A percentile compares a stretch with the other conserved stretches of the same genome.
These are phyloP conservation scores for Callionymus lyra DNA, from an alignment of 2,113 vertebrate genomes.

Conservation along the genomic window DNA sequence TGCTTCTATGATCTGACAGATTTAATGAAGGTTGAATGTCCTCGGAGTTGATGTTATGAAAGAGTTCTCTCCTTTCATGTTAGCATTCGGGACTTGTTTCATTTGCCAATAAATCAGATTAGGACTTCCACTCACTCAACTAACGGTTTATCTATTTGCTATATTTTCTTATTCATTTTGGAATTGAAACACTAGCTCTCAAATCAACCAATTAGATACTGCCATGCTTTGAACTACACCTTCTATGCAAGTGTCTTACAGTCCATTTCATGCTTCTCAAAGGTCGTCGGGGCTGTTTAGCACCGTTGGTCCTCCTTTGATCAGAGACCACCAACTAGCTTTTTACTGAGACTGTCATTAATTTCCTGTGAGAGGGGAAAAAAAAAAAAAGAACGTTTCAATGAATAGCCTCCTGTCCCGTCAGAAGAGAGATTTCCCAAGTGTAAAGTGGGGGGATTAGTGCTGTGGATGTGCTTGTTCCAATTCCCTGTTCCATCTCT, in stretches of 20 bases:
- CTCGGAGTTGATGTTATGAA: too few relatives aligned
- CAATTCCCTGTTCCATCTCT: slow-evolving; percentile 36
- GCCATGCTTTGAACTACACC: slow-evolving; percentile 44
- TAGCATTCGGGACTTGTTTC: too few relatives aligned
- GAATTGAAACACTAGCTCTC: slow-evolving; percentile 10
- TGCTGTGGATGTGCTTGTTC: slow-evolving; percentile 20
- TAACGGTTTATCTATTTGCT: too few relatives aligned
- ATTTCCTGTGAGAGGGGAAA: slow-evolving; percentile 16
- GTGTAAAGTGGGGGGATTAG: slow-evolving; percentile 47
- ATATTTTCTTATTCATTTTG: too few relatives aligned
- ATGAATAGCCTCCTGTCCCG: slow-evolving; percentile 29
- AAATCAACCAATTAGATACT: slow-evolving; percentile 53
- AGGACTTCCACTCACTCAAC: too few relatives aligned
- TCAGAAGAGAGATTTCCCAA: slow-evolving; percentile 33
- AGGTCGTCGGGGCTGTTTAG: slow-evolving; percentile 39
- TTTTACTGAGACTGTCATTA: slow-evolving; percentile 21
- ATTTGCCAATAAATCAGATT: too few relatives aligned
- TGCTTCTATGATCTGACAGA: too few relatives aligned
- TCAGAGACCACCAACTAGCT: slow-evolving; percentile 33
- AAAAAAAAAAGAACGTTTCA: slow-evolving; percentile 23
- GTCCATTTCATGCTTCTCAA: slow-evolving; percentile 33
- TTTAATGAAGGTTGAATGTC: too few relatives aligned
- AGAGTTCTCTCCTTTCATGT: too few relatives aligned
- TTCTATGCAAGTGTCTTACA: slow-evolving; percentile 47
- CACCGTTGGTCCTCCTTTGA: slow-evolving; percentile 28